phyloP scores from a whole-genome alignment of 2,888 invertebrate species.

The Muschampia plurimacula region DNA sequence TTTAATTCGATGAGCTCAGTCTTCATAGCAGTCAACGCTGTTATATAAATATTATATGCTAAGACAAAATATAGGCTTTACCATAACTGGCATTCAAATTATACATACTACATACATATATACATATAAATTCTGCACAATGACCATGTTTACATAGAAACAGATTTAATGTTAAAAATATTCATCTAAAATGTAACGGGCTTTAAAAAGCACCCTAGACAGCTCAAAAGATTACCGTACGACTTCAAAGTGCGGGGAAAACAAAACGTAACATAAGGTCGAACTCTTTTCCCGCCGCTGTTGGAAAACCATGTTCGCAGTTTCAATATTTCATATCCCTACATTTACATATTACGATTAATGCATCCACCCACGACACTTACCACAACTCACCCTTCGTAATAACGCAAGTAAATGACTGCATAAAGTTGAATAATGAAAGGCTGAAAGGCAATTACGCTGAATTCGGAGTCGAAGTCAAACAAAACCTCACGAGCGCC shows the following conservation, averaged over 20 bases:
- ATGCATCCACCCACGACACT: conserved; percentile 83
- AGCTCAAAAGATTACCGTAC: conserved; percentile 28
- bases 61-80: neutral
- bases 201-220: conserved; percentile 16
- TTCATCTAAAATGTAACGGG: conserved; percentile 12
- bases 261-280: conserved; percentile 51
- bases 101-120: neutral
- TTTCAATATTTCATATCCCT: conserved; percentile 81
- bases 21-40: neutral
- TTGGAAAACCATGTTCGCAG: conserved; percentile 69
- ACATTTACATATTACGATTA: conserved; percentile 84
- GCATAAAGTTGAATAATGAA: conserved; percentile 85
- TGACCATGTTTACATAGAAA: neutral
- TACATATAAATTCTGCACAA: neutral
- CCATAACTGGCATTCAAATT: neutral
- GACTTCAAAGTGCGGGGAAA: conserved; percentile 45
- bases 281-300: conserved; percentile 56
- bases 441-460: conserved; percentile 85
- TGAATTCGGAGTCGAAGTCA: conserved; percentile 84
- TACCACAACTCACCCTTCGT: conserved; percentile 79
- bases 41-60: neutral
- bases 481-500: conserved; percentile 78
- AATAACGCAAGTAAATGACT: conserved; percentile 85
- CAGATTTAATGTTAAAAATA: neutral
- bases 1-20: neutral